These are phyloP conservation scores for Sitta europaea DNA, from an alignment of 2,113 vertebrate genomes.

Conservation along the genomic window DNA sequence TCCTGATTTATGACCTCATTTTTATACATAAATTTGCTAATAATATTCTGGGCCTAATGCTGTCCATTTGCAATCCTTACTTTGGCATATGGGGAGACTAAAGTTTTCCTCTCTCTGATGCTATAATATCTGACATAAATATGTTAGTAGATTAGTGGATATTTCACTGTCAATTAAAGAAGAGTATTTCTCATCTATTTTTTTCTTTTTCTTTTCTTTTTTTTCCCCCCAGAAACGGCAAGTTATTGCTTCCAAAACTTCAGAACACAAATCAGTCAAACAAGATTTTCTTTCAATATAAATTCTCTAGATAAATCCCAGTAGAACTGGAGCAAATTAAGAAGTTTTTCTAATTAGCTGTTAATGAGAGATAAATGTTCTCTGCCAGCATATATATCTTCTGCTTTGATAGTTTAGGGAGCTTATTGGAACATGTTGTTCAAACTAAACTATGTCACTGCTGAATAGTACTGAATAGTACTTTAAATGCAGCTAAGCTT, in stretches of 20 bases:
- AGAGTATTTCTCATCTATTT: background rate
- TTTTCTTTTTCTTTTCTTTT: background rate
- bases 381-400: background rate
- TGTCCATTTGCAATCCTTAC: background rate
- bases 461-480: background rate
- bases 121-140: background rate
- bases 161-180: background rate
- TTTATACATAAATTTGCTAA: background rate
- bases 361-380: background rate
- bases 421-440: background rate
- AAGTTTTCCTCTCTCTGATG: background rate
- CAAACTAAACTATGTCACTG: background rate
- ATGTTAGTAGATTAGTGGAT: background rate
- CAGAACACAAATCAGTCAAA: background rate
- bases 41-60: background rate
- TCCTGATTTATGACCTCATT: background rate
- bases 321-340: background rate
- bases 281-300: background rate
- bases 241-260: background rate
- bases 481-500: background rate
- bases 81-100: background rate
- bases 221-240: fast-evolving
- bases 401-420: background rate
- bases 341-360: background rate
- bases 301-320: background rate